A percentile compares a stretch with the other conserved stretches of the same genome.
These are phyloP conservation scores for Dysmachus trigonus DNA, from an alignment of 2,888 invertebrate species.

Conservation along the genomic window DNA sequence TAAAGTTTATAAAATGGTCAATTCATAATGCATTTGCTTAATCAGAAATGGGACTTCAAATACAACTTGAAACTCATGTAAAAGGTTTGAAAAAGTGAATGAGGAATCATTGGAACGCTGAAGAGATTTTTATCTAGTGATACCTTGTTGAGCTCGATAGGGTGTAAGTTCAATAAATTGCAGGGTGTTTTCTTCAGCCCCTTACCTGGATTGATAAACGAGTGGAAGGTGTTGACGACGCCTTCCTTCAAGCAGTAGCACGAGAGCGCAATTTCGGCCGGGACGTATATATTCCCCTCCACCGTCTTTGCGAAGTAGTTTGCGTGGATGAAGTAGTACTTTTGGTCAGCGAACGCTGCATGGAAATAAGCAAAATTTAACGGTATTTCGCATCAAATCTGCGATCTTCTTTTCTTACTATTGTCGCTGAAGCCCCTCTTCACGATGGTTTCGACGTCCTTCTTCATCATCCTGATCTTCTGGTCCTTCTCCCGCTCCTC, in stretches of 20 bases:
- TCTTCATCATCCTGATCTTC: slow-evolving; percentile 55
- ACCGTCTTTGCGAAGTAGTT: slow-evolving; percentile 59
- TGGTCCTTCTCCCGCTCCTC: slow-evolving; percentile 52
- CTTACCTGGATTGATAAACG: slow-evolving; percentile 64
- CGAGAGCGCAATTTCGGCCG: slow-evolving; percentile 67
- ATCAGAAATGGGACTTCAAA: too few species aligned
- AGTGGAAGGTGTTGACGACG: slow-evolving; percentile 59
- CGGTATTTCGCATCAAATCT: not conserved
- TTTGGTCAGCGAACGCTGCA: slow-evolving; percentile 56
- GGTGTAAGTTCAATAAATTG: too few species aligned
- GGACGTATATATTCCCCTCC: slow-evolving; percentile 59
- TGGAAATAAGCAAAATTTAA: not conserved
- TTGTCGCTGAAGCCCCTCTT: slow-evolving; percentile 51
- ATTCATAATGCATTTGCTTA: too few species aligned
- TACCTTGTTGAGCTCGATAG: too few species aligned
- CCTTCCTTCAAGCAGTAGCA: slow-evolving; percentile 66
- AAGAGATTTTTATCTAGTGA: too few species aligned
- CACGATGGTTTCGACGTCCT: slow-evolving; percentile 56
- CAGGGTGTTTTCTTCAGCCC: not conserved
- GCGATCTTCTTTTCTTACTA: slow-evolving; percentile 52
- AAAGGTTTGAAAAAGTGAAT: too few species aligned
- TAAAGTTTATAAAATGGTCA: too few species aligned
- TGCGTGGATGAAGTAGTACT: slow-evolving; percentile 57
- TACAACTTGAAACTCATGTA: too few species aligned
- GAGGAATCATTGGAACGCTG: too few species aligned